phyloP scores from a whole-genome alignment of 2,113 vertebrate species.

The Pomatostomus ruficeps region DNA sequence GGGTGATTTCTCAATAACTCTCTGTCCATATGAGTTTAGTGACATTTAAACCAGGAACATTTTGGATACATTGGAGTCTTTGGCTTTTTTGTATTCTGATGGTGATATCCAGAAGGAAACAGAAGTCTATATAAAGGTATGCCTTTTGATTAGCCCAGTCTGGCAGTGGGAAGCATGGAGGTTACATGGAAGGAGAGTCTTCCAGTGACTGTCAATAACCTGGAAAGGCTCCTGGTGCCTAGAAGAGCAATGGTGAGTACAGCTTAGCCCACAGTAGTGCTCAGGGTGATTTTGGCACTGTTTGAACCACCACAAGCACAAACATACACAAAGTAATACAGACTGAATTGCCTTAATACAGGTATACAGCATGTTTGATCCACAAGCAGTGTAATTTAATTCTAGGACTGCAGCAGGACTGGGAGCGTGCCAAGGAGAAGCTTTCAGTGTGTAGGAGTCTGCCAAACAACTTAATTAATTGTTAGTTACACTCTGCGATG shows the following conservation, averaged over 20 bases:
- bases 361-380: background rate
- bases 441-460: background rate
- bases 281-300: background rate
- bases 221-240: background rate
- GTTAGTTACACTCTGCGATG: background rate
- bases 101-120: background rate
- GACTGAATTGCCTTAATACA: background rate
- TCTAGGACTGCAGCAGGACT: background rate
- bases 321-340: background rate
- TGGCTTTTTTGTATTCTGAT: background rate
- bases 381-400: background rate
- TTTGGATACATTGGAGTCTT: background rate
- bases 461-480: slow-evolving; percentile 19
- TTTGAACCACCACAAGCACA: background rate
- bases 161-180: background rate
- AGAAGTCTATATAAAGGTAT: background rate
- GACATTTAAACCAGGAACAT: background rate
- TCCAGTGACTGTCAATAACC: background rate
- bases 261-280: background rate
- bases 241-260: background rate
- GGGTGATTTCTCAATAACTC: background rate
- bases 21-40: background rate
- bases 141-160: background rate
- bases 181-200: background rate
- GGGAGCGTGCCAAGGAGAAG: background rate